Evolutionary conservation across 1,140 invertebrate genomes (phyloP), one percentile per base, ranked within the genome.

Genomic region (Myzus persicae): DNA sequence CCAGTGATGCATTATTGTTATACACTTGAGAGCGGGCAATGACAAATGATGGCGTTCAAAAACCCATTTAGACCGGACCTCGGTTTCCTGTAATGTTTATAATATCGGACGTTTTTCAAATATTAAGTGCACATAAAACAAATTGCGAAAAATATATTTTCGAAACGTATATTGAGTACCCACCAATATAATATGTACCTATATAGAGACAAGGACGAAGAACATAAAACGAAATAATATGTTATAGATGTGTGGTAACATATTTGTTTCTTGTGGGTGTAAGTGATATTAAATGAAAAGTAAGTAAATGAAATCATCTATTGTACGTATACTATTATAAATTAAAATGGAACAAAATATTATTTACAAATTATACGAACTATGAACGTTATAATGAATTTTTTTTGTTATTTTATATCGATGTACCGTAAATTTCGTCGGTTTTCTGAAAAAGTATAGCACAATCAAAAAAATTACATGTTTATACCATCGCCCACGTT

Each of bases 71-170:
- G n/a, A 76, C 59, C 59, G 59, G 59, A 76, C n/a, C 59, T 76
- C 59, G 31, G n/a, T 76, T 76, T 76, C 59, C 59, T n/a, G 59
- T n/a, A n/a, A 76, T 76, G 59, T 76, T 76, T 76, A 76, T 76
- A 76, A 76, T 76, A 76, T 76, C n/a, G 31, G 59, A 76, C 59
- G n/a, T 76, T 76, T 76, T 76, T 76, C 59, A 76, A 76, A 76
- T 76, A n/a, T 76, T 76, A 76, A 76, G n/a, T 76, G 59, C 59
- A 76, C 59, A 76, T 76, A 76, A 76, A 76, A 76, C 31, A 76
- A 76, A 76, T n/a, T 76, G n/a, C n/a, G 14, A 76, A 76, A 76
- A 76, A 76, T n/a, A 76, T 18, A 76, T 76, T 76, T 76, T 36
- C 31, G 4, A 18, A 76, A 76, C 59, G 31, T n/a, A 76, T 76